phyloP scores from a whole-genome alignment of 30 jellyfish, hydroid and myxozoan genomes.

The Cassiopea andromeda region DNA sequence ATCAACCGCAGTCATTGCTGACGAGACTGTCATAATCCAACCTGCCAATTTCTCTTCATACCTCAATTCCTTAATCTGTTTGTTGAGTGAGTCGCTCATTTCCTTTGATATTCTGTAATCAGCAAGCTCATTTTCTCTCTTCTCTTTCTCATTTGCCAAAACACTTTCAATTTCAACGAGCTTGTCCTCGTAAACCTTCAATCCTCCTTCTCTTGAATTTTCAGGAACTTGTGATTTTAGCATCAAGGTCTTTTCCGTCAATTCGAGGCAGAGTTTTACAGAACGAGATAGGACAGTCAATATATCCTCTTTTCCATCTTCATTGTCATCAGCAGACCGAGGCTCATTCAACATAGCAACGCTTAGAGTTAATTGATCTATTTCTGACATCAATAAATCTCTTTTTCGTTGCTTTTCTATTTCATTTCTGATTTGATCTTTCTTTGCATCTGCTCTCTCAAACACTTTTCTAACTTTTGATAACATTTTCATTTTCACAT shows the following conservation, averaged over 20 bases:
- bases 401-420: background rate
- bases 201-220: background rate
- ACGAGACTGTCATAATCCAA: background rate
- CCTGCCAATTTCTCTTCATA: background rate
- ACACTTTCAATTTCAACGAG: constrained; percentile 20
- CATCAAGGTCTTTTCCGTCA: constrained; percentile 17
- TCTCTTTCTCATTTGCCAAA: background rate
- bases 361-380: constrained; percentile 22
- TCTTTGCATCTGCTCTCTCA: constrained; percentile 20
- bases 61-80: background rate
- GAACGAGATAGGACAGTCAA: background rate
- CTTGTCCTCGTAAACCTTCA: background rate
- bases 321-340: constrained; percentile 20
- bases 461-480: constrained; percentile 13
- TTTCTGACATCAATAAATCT: constrained; percentile 19
- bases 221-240: constrained; percentile 3
- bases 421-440: background rate
- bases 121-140: background rate
- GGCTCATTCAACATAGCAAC: constrained; percentile 47
- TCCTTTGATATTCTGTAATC: background rate
- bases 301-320: constrained; percentile 12
- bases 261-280: background rate
- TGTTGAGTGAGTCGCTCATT: background rate
- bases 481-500: constrained; percentile 14
- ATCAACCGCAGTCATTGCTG: background rate